A percentile compares a stretch with the other conserved stretches of the same genome.
phyloP scores from a whole-genome alignment of 1,140 invertebrate genomes.

The Ips nitidus region DNA sequence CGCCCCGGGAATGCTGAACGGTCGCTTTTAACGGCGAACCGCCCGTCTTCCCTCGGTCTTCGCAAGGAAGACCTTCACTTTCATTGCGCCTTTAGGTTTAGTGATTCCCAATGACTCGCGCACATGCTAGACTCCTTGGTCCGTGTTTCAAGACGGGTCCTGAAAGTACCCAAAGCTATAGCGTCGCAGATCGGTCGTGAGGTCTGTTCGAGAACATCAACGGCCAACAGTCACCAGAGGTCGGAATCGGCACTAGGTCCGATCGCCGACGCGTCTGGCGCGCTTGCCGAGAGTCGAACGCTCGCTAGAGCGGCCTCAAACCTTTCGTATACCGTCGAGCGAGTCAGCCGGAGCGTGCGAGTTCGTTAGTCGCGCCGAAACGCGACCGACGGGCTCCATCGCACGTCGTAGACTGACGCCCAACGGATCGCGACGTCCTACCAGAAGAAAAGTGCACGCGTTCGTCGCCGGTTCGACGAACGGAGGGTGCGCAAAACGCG shows the following conservation, averaged over 20 bases:
- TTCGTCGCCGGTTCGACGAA: constrained; percentile 30
- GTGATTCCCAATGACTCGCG: constrained; percentile 70
- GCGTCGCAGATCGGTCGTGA: constrained; percentile 56
- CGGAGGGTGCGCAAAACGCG: constrained; percentile 37
- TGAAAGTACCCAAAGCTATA: constrained; percentile 64
- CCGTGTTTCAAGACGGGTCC: constrained; percentile 90
- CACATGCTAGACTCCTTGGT: constrained; percentile 87
- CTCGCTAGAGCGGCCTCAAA: constrained; percentile 23
- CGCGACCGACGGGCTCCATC: constrained; percentile 42
- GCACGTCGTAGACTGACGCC: constrained; percentile 49
- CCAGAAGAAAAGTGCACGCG: constrained; percentile 55
- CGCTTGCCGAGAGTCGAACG: constrained; percentile 46
- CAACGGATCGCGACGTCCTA: constrained; percentile 57
- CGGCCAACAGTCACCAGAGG: constrained; percentile 48
- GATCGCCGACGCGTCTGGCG: constrained; percentile 34
- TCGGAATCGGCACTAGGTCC: constrained; percentile 31
- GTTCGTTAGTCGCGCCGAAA: constrained; percentile 21
- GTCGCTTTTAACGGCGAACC: constrained; percentile 47
- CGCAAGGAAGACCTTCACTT: constrained; percentile 51
- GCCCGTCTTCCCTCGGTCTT: constrained; percentile 34
- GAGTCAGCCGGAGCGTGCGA: constrained; percentile 14
- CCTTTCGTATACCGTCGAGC: constrained; percentile 25
- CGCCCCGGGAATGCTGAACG: constrained; percentile 50
- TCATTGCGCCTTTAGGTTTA: constrained; percentile 60
- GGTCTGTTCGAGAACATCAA: constrained; percentile 50